Percentiles rank a stretch among this genome's conserved stretches.
These are phyloP conservation scores for Diceros bicornis DNA, from an alignment of 2,797 vertebrate species.

Conservation along the genomic window DNA sequence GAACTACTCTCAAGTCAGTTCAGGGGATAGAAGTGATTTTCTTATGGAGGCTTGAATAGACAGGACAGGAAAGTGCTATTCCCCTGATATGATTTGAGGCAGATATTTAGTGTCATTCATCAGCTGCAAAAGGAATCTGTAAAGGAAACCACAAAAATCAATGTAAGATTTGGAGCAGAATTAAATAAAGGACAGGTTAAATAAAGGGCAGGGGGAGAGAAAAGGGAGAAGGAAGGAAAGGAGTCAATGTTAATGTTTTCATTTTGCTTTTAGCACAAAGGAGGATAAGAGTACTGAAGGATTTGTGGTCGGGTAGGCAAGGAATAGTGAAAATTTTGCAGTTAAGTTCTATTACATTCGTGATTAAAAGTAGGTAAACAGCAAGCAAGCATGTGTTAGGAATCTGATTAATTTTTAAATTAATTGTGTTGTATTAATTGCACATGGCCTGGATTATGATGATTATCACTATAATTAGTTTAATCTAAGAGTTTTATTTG, in stretches of 20 bases:
- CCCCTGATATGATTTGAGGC: not conserved
- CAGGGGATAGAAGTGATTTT: not conserved
- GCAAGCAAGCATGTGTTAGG: not conserved
- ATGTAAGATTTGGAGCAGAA: slow-evolving; percentile 43
- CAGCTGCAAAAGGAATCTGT: not conserved
- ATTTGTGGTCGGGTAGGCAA: not conserved
- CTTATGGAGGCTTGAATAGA: not conserved
- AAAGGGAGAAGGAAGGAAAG: not conserved
- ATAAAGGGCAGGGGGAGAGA: not conserved
- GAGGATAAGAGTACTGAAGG: not conserved
- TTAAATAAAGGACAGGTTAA: slow-evolving; percentile 47
- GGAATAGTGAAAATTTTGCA: not conserved
- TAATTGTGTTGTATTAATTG: slow-evolving; percentile 48
- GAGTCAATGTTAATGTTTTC: not conserved
- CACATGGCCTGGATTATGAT: not conserved
- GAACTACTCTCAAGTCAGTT: not conserved
- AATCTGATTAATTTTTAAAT: slow-evolving; percentile 48
- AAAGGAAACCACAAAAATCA: slow-evolving; percentile 43
- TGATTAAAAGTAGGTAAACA: not conserved
- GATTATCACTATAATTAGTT: slow-evolving; percentile 12
- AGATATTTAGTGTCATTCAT: slow-evolving; percentile 38
- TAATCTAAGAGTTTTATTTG: slow-evolving; percentile 32
- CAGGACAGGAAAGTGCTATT: not conserved
- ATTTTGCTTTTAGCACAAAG: not conserved
- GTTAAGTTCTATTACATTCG: not conserved